A percentile compares a stretch with the other conserved stretches of the same genome.
Evolutionary conservation across 1,140 invertebrate species (phyloP).

Genomic region (Samia ricini): DNA sequence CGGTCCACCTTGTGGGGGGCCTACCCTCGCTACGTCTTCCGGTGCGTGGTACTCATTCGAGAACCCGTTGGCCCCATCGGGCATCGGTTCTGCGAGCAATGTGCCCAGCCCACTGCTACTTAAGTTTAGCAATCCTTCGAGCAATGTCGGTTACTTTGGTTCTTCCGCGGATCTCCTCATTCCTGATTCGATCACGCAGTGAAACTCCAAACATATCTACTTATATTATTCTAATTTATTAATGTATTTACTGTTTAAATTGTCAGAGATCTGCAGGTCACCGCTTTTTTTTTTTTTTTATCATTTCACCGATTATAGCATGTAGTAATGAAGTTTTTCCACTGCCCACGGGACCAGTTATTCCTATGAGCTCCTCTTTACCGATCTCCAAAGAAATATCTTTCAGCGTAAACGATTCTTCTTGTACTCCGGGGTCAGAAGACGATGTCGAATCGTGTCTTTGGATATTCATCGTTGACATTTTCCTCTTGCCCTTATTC

Average conservation of each 20-base stretch:
- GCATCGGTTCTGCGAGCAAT: too few species aligned
- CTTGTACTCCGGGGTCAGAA: constrained; percentile 23
- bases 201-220: too few species aligned
- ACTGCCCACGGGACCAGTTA: constrained; percentile 85
- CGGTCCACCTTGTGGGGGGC: too few species aligned
- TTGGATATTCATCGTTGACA: constrained; percentile 42
- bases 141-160: too few species aligned
- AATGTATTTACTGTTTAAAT: constrained; percentile 77
- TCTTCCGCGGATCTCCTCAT: too few species aligned
- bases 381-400: constrained; percentile 79
- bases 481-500: constrained; percentile 73
- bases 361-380: constrained; percentile 83
- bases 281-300: constrained; percentile 81
- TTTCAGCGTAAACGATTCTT: constrained; percentile 71
- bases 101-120: too few species aligned
- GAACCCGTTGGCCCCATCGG: too few species aligned
- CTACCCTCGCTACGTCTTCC: too few species aligned
- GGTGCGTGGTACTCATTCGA: too few species aligned
- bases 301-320: constrained; percentile 87
- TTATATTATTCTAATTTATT: not conserved
- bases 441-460: constrained; percentile 45
- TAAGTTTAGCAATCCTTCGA: too few species aligned
- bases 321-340: constrained; percentile 88
- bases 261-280: constrained; percentile 80
- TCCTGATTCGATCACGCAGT: too few species aligned